These are phyloP conservation scores for Tympanoctomys barrerae DNA, from an alignment of 2,797 vertebrate species.

Conservation along the genomic window DNA sequence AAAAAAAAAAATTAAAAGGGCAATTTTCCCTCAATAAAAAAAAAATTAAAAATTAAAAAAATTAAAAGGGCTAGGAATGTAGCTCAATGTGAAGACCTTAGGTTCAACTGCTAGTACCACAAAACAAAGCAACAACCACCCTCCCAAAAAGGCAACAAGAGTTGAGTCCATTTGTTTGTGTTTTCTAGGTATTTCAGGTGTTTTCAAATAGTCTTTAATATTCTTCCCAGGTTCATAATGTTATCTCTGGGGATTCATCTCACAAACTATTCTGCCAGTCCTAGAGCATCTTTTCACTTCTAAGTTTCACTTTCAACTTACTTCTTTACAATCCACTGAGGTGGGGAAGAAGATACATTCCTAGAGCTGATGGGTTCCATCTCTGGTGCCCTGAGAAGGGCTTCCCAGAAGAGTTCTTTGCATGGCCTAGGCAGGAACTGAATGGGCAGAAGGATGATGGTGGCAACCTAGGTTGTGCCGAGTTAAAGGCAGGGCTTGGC, in stretches of 20 bases:
- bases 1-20: not conserved
- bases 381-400: not conserved
- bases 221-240: conserved; percentile 29
- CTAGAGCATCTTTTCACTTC: not conserved
- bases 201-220: conserved; percentile 17
- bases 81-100: not conserved
- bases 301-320: not conserved
- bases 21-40: not conserved
- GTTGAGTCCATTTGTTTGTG: not conserved
- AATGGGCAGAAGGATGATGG: not conserved
- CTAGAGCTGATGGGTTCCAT: not conserved
- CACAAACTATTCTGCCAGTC: not conserved
- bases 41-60: not conserved
- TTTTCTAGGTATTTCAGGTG: not conserved
- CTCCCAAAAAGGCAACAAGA: not conserved
- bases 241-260: not conserved
- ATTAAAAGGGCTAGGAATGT: not conserved
- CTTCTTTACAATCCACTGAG: not conserved
- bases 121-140: not conserved
- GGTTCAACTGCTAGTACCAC: not conserved
- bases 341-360: not conserved
- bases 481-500: not conserved
- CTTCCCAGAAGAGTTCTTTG: not conserved
- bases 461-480: not conserved
- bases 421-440: not conserved